These are phyloP conservation scores for Phortica okadai DNA, from an alignment of 2,888 invertebrate species.

Conservation along the genomic window DNA sequence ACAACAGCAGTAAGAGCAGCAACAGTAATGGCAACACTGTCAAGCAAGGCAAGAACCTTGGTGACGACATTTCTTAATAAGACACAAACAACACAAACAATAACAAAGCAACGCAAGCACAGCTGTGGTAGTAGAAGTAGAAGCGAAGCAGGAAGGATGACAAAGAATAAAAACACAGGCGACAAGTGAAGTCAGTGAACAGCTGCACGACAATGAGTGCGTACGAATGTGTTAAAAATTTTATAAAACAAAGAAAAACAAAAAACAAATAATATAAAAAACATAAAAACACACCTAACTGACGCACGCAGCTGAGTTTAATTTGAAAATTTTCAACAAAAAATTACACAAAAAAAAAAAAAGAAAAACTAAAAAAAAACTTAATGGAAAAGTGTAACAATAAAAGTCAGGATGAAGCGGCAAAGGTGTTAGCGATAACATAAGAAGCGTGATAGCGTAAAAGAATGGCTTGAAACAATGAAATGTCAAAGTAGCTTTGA, in stretches of 20 bases:
- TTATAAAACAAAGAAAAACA: conserved; percentile 37
- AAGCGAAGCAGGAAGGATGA: background rate
- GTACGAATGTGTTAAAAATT: conserved; percentile 25
- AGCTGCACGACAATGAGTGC: conserved; percentile 20
- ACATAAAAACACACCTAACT: background rate
- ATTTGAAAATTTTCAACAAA: background rate
- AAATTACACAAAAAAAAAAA: background rate
- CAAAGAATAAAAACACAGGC: conserved; percentile 17
- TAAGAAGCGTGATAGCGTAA: background rate
- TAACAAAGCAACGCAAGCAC: background rate
- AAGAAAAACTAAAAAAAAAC: conserved; percentile 8
- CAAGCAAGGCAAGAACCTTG: background rate
- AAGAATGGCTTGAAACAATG: background rate
- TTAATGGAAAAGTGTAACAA: conserved; percentile 11
- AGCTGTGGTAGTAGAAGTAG: background rate
- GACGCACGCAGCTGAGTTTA: conserved; percentile 25
- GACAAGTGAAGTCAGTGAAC: conserved; percentile 35
- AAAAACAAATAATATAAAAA: background rate
- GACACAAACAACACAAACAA: background rate
- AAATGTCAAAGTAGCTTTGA: conserved; percentile 28
- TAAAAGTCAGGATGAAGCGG: too few species aligned
- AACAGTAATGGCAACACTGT: conserved; percentile 10
- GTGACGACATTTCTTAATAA: too few species aligned
- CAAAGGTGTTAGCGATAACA: background rate
- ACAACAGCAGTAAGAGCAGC: conserved; percentile 21